These are phyloP conservation scores for Monoplex corrugatus DNA, from an alignment of 2,888 invertebrate genomes.

Conservation along the genomic window DNA sequence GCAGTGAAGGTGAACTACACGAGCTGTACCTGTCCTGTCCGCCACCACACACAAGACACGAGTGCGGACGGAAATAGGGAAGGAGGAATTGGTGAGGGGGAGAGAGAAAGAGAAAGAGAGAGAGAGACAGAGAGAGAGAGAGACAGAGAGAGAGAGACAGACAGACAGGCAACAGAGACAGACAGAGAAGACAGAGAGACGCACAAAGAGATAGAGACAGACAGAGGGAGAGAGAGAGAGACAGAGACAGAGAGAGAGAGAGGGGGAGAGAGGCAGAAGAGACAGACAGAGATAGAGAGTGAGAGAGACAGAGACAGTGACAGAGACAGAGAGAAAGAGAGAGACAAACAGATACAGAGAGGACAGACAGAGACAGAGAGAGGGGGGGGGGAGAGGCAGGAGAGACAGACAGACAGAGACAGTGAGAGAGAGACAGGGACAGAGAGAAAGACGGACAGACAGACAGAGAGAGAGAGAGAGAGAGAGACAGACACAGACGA, in stretches of 20 bases:
- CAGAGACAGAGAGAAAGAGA: constrained; percentile 20
- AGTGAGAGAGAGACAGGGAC: not conserved
- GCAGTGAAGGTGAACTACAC: too few species aligned
- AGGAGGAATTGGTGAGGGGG: too few species aligned
- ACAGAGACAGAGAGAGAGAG: not conserved
- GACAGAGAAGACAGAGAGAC: not conserved
- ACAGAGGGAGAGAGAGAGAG: constrained; percentile 35
- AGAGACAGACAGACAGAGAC: not conserved
- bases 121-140: constrained; percentile 43
- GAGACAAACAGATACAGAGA: not conserved
- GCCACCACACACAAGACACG: too few species aligned
- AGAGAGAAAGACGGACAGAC: not conserved
- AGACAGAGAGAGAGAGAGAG: not conserved
- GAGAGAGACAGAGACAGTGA: constrained; percentile 35
- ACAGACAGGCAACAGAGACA: not conserved
- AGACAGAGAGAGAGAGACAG: too few species aligned
- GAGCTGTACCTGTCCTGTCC: too few species aligned
- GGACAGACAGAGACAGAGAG: constrained; percentile 33
- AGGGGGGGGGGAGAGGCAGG: not conserved
- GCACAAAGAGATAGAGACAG: constrained; percentile 20
- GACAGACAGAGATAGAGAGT: constrained; percentile 18
- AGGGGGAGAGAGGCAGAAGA: constrained; percentile 24
- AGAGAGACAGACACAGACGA: constrained; percentile 10
- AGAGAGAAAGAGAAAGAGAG: constrained; percentile 24
- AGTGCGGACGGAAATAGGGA: too few species aligned